A percentile compares a stretch with the other conserved stretches of the same genome.
Conservation (phyloP, 2,888 invertebrate species). For the Crioceris asparagi region DNA sequence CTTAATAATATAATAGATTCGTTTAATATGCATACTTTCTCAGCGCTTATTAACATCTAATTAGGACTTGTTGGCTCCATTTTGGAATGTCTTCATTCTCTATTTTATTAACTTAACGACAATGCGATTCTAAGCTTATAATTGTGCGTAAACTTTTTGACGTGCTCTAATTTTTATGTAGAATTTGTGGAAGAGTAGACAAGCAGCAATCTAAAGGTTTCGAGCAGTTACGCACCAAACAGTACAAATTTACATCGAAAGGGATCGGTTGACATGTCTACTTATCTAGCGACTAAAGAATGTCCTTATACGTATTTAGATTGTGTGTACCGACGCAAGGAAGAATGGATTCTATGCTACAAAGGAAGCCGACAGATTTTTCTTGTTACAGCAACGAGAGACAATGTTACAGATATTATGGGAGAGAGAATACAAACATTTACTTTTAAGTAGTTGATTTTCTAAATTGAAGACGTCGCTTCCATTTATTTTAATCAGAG, state of each 20-base stretch:
- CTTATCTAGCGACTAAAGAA: conserved; percentile 37
- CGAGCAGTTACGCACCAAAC: conserved; percentile 33
- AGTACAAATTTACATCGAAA: conserved; percentile 40
- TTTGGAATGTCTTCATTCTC: too few species aligned
- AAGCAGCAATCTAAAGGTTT: too few species aligned
- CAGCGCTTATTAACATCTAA: too few species aligned
- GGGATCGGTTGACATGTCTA: conserved; percentile 38
- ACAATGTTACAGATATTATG: conserved; percentile 37
- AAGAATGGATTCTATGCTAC: conserved; percentile 36
- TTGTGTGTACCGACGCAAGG: conserved; percentile 35
- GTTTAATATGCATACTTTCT: too few species aligned
- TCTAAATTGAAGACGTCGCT: conserved; percentile 22
- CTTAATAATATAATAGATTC: too few species aligned
- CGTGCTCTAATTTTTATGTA: too few species aligned
- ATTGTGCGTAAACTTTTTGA: too few species aligned
- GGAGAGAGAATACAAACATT: conserved; percentile 31
- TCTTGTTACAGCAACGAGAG: conserved; percentile 33
- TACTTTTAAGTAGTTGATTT: conserved; percentile 24
- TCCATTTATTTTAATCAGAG: conserved; percentile 20
- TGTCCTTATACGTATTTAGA: conserved; percentile 39
- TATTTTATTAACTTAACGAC: too few species aligned
- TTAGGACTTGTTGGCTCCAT: too few species aligned
- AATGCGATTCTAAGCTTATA: too few species aligned
- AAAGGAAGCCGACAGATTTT: conserved; percentile 36
- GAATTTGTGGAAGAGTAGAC: too few species aligned